Evolutionary conservation across 2,113 vertebrate genomes (phyloP).

Genomic region (Dromas ardeola): DNA sequence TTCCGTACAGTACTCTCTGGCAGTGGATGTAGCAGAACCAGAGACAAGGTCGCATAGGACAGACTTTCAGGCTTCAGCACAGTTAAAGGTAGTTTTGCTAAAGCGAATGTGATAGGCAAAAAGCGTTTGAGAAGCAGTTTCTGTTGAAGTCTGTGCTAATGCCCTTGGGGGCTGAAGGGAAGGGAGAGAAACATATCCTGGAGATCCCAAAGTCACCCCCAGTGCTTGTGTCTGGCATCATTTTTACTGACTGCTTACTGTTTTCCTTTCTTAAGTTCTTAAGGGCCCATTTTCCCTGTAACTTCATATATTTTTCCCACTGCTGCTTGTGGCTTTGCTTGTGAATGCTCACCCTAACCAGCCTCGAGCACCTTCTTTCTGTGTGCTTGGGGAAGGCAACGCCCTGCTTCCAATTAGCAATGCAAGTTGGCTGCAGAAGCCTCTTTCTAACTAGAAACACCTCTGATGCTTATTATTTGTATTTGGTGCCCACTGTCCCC

Average conservation of each 20-base stretch:
- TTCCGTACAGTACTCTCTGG: not conserved
- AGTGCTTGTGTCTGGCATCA: not conserved
- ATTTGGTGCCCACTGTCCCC: not conserved
- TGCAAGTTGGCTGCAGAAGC: not conserved
- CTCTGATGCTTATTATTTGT: not conserved
- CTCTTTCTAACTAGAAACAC: constrained; percentile 3
- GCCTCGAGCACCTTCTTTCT: not conserved
- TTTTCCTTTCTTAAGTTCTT: not conserved
- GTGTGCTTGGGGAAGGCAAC: not conserved
- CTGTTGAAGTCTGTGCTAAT: not conserved
- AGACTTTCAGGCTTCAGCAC: not conserved
- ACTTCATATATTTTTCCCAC: not conserved
- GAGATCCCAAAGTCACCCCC: not conserved
- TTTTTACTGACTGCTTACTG: not conserved
- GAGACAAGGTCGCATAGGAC: not conserved
- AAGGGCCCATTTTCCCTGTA: not conserved
- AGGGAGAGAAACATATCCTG: not conserved
- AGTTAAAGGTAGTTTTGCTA: not conserved
- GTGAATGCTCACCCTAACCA: not conserved
- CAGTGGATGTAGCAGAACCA: not conserved
- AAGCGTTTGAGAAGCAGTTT: not conserved
- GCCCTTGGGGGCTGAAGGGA: not conserved
- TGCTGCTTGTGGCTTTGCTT: not conserved
- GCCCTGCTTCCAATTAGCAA: constrained; percentile 31
- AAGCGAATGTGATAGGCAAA: not conserved